Evolutionary conservation across 2,113 vertebrate genomes (phyloP).

Genomic region (Hystrix cristata): DNA sequence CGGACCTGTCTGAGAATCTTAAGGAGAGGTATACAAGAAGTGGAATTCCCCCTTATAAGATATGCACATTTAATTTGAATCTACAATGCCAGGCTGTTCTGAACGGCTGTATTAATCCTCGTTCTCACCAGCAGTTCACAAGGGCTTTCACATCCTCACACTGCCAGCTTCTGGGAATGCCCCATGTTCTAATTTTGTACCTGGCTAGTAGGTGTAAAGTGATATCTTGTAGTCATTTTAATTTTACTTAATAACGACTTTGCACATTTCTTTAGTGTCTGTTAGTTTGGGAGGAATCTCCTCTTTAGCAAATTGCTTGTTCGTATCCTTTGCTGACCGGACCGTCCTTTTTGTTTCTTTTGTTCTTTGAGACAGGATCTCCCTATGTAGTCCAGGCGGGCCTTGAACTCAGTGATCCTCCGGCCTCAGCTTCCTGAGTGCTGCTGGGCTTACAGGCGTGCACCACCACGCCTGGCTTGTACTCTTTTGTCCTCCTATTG

Average conservation of each 20-base stretch:
- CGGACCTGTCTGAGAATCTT: not conserved
- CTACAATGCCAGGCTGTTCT: not conserved
- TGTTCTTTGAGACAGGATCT: not conserved
- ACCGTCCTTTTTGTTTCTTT: not conserved
- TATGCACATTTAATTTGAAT: not conserved
- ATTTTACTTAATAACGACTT: not conserved
- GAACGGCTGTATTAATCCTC: not conserved
- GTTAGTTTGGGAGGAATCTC: not conserved
- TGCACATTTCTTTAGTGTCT: not conserved
- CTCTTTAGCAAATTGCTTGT: not conserved
- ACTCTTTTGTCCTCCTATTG: not conserved
- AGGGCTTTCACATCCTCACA: not conserved
- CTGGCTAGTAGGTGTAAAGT: not conserved
- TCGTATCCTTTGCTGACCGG: not conserved
- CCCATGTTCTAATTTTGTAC: not conserved
- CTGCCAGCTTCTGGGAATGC: not conserved
- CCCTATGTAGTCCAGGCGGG: not conserved
- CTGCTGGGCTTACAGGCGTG: not conserved
- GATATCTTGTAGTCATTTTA: not conserved
- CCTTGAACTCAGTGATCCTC: not conserved
- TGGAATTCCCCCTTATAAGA: not conserved
- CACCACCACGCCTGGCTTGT: not conserved
- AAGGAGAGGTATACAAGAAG: not conserved
- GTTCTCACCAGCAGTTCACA: not conserved
- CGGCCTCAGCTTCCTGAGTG: not conserved